Base-by-base conservation (phyloP, 2,888 invertebrate genomes). In the Hypselothyrea guttata region DNA sequence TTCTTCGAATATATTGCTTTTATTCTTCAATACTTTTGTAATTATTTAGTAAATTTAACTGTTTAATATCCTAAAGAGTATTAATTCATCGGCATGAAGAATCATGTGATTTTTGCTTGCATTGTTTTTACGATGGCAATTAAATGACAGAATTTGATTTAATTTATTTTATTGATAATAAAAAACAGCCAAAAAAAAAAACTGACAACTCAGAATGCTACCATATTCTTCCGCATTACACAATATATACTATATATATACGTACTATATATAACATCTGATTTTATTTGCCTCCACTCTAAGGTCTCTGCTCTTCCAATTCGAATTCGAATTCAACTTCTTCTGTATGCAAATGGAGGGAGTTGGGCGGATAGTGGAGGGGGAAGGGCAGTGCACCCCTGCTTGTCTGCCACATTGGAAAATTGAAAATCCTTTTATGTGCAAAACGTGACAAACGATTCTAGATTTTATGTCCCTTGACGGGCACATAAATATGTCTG, bases 361-460 rank as follows among this genome's bases (percentile, higher is more conserved):
- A n/a, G n/a, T n/a, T n/a, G n/a, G n/a, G n/a, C n/a, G n/a, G n/a
- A n/a, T n/a, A n/a, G n/a, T n/a, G n/a, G n/a, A n/a, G n/a, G n/a
- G n/a, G n/a, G n/a, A n/a, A n/a, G n/a, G 46, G 12, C 61, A 62
- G 45, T 62, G 66, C 66, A 59, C 68, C 65, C 71, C 22, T 22
- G 22, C 22, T 22, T 22, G 3, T 22, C 22, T 76, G 77, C 67
- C 75, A 79, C 79, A 75, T 82, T 74, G 75, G 65, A 76, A 79
- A 83, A 82, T 83, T 83, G 77, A 83, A 69, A 79, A 82, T 82
- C 81, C 81, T 82, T 78, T 82, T 82, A 82, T 81, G 83, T 69
- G 75, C 65, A 59, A 77, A 82, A 83, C 83, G 81, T 82, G 81
- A 79, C 75, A 75, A 83, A 65, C 77, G 74, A 74, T 77, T 81